Base-by-base conservation (phyloP, 2,113 vertebrate genomes). In the Zosterops japonicus region DNA sequence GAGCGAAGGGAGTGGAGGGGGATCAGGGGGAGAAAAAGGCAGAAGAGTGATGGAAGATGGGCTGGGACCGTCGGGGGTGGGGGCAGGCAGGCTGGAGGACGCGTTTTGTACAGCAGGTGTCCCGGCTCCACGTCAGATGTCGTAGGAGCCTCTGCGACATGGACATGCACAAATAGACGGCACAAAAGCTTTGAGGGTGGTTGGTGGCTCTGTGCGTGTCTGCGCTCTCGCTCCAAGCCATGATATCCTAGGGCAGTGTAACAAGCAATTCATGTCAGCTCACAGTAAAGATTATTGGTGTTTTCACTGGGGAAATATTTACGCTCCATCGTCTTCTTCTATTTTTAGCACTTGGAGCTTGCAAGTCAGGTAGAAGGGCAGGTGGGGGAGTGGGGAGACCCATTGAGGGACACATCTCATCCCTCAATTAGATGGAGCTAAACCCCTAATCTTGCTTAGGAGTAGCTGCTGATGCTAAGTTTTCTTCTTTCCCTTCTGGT, bases 301-400 rank as follows among this genome's bases (percentile, higher is more conserved):
- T 95, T 98, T 97, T 97, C 92, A 92, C 91, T 67, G 86, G 89
- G 78, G 96, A 77, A 92, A 79, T 94, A 94, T 92, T 96, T 96
- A 86, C 5, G 53, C 88, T 92, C 85, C 52, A 16, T 95, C 85
- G 29, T 87, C 75, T 93, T 83, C 55, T 92, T 94, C 84, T 96
- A 18, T 95, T 81, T 95, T 96, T 90, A 89, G 83, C 18, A 4
- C 36, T 84, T 90, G 17, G 87, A 94, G 90, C 90, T 94, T 79
- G 65, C 76, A 12, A 84, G 75, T 77, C 84, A 87, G 95, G 96
- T 93, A 64, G 46, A 85, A 94, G 89, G 78, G 75, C 71, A 83
- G 61, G 50, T 60, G 65, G 39, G 64, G 56, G 70, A 80, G 29
- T 52, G 75, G 35, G 14, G 79, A 44, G 56, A 88, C 33, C 89